phyloP scores from a whole-genome alignment of 2,797 vertebrate genomes.

The Mormyrus proboscirostris region DNA sequence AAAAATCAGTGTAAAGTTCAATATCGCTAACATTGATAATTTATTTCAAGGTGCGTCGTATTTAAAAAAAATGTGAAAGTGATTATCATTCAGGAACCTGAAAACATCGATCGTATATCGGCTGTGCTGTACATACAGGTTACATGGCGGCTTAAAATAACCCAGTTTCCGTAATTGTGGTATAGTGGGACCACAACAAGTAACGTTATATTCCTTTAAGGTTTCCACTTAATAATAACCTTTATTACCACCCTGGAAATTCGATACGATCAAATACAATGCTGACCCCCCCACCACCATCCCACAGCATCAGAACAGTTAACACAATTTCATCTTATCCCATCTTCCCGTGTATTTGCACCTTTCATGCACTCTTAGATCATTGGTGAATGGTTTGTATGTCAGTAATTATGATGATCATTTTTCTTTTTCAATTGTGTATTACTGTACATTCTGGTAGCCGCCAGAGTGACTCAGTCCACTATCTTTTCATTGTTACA shows the following conservation, averaged over 20 bases:
- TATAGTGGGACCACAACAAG: not conserved
- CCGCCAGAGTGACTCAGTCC: not conserved
- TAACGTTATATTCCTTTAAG: not conserved
- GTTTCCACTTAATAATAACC: constrained; percentile 1
- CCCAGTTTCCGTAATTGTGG: not conserved
- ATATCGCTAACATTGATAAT: not conserved
- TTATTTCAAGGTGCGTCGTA: not conserved
- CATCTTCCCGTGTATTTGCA: not conserved
- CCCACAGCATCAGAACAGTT: not conserved
- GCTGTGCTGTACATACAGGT: not conserved
- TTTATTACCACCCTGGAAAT: not conserved
- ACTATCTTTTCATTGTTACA: not conserved
- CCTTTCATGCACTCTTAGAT: not conserved
- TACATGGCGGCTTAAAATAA: not conserved
- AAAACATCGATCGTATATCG: not conserved
- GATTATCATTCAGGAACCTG: not conserved
- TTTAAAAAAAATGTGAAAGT: not conserved
- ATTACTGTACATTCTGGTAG: not conserved
- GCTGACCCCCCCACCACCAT: not conserved
- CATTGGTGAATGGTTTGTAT: not conserved
- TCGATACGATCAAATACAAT: not conserved
- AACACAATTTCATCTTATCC: not conserved
- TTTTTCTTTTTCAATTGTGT: not conserved
- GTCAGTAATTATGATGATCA: not conserved
- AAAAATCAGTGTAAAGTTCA: not conserved